Evolutionary conservation across 1,140 invertebrate species (phyloP), one percentile per base, ranked within the genome.

Genomic region (Copidosoma floridanum): DNA sequence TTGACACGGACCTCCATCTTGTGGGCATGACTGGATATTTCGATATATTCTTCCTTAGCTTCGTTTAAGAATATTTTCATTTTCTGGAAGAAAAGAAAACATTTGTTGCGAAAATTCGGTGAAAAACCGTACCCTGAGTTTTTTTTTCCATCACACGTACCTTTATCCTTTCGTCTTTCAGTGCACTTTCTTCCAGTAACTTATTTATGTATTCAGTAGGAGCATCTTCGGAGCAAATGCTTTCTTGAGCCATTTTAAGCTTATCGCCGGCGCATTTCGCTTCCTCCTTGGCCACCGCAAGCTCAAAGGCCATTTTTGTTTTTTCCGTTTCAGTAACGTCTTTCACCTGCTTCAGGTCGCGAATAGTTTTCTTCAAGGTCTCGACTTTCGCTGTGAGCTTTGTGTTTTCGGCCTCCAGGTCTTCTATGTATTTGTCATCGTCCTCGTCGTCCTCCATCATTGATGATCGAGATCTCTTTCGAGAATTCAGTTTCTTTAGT

Each of bases 1-100:
- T 67, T 65, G 4, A 73, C 48, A 29, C 52, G 46, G 23, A 62
- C 53, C 38, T 73, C 65, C 53, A 72, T 68, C 11, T 66, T 47
- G 14, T 50, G 41, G 24, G 67, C 53, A 27, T 76, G 63, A 24
- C 61, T 53, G 0, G 55, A 70, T 12, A 75, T 65, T 1, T 27
- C 18, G 21, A 78, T 70, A 26, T 72, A 78, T 14, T 80, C 78
- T 37, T 73, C 61, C 61, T 79, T 77, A 0, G 78, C 78, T 56
- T 78, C 75, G 54, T 80, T 74, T 6, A 80, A 62, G 27, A 77
- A 67, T 8, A 65, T 24, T 67, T 73, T 79, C 0, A 79, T 50
- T 37, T 71, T 73, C 71, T 78, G 48, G 47, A 66, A 70, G 47
- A 61, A 53, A 38, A 7, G 20, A 48, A 52, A 29, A 50, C 35